Evolutionary conservation across 2,888 invertebrate genomes (phyloP).

Genomic region (Pycnomerus fuliginosus): DNA sequence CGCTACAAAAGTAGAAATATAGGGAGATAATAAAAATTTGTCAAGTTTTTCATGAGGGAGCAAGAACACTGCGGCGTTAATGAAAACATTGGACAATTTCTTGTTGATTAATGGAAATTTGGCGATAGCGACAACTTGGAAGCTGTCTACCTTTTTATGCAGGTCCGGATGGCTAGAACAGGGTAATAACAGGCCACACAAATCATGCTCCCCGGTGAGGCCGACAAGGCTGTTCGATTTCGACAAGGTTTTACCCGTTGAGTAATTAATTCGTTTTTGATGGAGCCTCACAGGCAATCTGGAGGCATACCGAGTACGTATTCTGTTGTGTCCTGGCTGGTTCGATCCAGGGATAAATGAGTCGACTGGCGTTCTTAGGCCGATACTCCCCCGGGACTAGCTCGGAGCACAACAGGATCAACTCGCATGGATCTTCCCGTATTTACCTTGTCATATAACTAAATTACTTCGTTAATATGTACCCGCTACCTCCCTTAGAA

Average conservation of each 20-base stretch:
- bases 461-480: constrained; percentile 48
- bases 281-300: constrained; percentile 43
- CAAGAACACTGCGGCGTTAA: not conserved
- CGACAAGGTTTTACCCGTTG: constrained; percentile 48
- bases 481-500: constrained; percentile 21
- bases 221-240: constrained; percentile 48
- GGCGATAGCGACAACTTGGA: constrained; percentile 4
- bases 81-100: constrained; percentile 11
- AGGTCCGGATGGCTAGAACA: constrained; percentile 16
- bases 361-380: constrained; percentile 46
- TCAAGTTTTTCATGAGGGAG: too few species aligned
- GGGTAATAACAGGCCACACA: constrained; percentile 40
- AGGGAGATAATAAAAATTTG: not conserved
- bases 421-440: constrained; percentile 50
- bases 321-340: constrained; percentile 7
- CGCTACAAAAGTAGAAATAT: constrained; percentile 10
- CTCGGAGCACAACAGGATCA: constrained; percentile 45
- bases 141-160: constrained; percentile 21
- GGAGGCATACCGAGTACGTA: not conserved
- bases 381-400: constrained; percentile 46
- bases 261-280: constrained; percentile 53
- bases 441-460: constrained; percentile 54
- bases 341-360: constrained; percentile 45
- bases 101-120: constrained; percentile 22
- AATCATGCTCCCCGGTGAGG: constrained; percentile 47